phyloP scores from a whole-genome alignment of 1,140 invertebrate genomes.

The Aphidius ervi region DNA sequence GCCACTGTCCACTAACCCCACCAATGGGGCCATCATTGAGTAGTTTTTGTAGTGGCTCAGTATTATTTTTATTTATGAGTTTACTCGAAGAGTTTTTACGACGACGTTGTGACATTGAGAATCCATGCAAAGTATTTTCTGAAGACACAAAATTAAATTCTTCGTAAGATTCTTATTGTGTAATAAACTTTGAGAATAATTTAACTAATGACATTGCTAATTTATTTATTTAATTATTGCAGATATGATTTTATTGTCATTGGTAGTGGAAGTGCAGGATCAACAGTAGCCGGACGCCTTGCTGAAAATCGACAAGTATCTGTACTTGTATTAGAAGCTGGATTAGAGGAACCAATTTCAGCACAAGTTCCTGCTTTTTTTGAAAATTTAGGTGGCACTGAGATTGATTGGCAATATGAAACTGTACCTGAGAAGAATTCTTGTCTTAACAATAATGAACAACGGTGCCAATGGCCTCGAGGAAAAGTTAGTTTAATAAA shows the following conservation, averaged over 20 bases:
- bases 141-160: too few species aligned
- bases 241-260: conserved; percentile 24
- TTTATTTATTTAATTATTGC: neutral
- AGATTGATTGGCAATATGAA: conserved; percentile 79
- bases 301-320: conserved; percentile 55
- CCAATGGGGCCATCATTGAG: too few species aligned
- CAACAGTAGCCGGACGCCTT: conserved; percentile 68
- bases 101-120: too few species aligned
- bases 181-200: too few species aligned
- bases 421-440: neutral
- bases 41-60: too few species aligned
- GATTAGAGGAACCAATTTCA: conserved; percentile 75
- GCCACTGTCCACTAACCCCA: too few species aligned
- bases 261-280: conserved; percentile 58
- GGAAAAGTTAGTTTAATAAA: neutral
- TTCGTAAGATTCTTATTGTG: too few species aligned
- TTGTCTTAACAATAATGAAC: neutral
- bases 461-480: neutral
- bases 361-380: conserved; percentile 79
- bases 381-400: conserved; percentile 69
- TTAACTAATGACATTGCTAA: too few species aligned
- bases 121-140: too few species aligned
- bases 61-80: too few species aligned
- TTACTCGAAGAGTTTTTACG: too few species aligned
- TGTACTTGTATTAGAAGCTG: conserved; percentile 59